Evolutionary conservation across 1,140 invertebrate genomes (phyloP).

Genomic region (Eupristina koningsbergeri): DNA sequence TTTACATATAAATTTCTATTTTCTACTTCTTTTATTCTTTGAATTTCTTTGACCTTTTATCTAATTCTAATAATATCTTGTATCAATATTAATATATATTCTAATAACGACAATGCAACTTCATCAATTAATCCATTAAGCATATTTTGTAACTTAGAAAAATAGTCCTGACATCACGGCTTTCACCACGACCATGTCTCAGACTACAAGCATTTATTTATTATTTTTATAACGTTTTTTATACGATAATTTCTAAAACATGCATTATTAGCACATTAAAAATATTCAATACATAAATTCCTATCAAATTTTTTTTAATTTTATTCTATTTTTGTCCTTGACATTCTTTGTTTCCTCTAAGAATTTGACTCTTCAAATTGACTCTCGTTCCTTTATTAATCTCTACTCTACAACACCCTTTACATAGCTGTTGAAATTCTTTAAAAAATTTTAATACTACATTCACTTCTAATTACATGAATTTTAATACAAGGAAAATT

Average conservation of each 20-base stretch:
- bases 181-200: constrained; percentile 63
- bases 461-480: background rate
- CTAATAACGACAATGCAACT: constrained; percentile 74
- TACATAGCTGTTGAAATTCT: background rate
- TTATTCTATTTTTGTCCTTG: background rate
- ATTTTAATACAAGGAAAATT: background rate
- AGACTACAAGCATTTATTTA: constrained; percentile 50
- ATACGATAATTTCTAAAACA: background rate
- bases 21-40: constrained; percentile 52
- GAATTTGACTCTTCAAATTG: constrained; percentile 51
- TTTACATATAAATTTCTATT: constrained; percentile 47
- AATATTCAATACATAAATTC: constrained; percentile 28
- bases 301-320: constrained; percentile 11
- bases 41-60: constrained; percentile 52
- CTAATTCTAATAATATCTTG: constrained; percentile 69
- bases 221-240: constrained; percentile 10
- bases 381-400: constrained; percentile 38
- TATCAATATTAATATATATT: constrained; percentile 66
- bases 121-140: constrained; percentile 70
- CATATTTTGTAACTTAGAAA: constrained; percentile 73
- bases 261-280: background rate
- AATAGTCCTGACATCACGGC: constrained; percentile 68
- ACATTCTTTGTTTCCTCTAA: constrained; percentile 27
- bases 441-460: background rate
- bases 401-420: constrained; percentile 11